These are phyloP conservation scores for Physella acuta DNA, from an alignment of 1,140 invertebrate genomes.

Conservation along the genomic window DNA sequence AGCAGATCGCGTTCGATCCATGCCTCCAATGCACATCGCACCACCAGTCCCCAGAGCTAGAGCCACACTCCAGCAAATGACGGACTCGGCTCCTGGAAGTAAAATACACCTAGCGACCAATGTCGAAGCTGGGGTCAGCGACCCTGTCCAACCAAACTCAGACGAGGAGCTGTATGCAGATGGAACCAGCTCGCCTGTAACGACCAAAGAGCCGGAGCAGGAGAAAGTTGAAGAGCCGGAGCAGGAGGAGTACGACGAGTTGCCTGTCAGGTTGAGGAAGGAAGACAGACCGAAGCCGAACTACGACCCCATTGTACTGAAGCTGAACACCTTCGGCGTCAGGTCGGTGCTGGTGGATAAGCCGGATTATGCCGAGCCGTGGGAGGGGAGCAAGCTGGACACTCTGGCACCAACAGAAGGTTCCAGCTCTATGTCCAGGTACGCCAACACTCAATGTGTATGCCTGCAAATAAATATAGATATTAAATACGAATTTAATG, in stretches of 20 bases:
- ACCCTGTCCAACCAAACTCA: background rate
- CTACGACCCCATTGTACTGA: background rate
- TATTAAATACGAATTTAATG: too few species aligned
- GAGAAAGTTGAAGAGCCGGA: background rate
- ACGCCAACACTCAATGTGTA: too few species aligned
- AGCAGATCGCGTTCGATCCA: background rate
- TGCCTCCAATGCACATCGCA: background rate
- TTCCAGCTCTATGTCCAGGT: too few species aligned
- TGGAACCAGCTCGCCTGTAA: background rate
- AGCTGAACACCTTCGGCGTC: background rate
- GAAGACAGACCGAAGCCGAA: background rate
- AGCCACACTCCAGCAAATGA: background rate
- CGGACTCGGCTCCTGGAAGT: background rate
- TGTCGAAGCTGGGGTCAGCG: background rate
- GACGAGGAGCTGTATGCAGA: background rate
- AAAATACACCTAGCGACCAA: background rate
- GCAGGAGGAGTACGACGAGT: background rate
- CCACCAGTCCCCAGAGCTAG: background rate
- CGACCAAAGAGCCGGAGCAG: background rate
- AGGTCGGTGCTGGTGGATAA: background rate
- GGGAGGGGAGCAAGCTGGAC: background rate
- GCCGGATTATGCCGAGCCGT: background rate
- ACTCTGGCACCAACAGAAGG: background rate
- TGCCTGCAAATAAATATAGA: too few species aligned
- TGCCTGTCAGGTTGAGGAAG: background rate